Percentiles rank a stretch among this genome's conserved stretches.
These are phyloP conservation scores for Fregetta grallaria DNA, from an alignment of 2,113 vertebrate genomes.

Conservation along the genomic window DNA sequence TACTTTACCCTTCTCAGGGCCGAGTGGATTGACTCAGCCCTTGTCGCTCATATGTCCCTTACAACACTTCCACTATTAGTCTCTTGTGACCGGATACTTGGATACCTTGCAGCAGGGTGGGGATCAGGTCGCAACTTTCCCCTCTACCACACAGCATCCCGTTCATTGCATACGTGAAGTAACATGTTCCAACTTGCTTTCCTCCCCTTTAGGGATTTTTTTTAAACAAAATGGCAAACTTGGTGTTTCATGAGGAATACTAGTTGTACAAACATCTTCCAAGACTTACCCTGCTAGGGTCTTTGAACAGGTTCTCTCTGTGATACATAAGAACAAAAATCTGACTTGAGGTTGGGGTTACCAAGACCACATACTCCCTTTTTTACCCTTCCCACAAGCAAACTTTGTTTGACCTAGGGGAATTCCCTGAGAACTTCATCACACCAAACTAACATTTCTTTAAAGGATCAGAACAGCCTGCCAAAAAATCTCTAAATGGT, in stretches of 20 bases:
- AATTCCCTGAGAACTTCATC: background rate
- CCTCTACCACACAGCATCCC: background rate
- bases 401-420: background rate
- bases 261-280: background rate
- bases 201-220: background rate
- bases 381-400: background rate
- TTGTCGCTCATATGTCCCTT: background rate
- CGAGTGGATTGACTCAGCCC: background rate
- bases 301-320: background rate
- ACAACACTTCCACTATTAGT: background rate
- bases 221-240: background rate
- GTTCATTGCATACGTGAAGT: background rate
- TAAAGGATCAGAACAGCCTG: background rate
- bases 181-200: background rate
- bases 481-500: background rate
- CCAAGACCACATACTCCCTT: background rate
- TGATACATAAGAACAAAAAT: background rate
- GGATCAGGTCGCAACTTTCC: background rate
- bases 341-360: background rate
- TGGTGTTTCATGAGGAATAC: background rate
- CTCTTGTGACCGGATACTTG: accelerated
- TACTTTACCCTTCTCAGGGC: background rate
- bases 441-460: background rate
- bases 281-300: background rate
- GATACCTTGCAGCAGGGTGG: background rate